Base-by-base conservation (phyloP, 2,113 vertebrate species). In the Forbesichthys agassizii region DNA sequence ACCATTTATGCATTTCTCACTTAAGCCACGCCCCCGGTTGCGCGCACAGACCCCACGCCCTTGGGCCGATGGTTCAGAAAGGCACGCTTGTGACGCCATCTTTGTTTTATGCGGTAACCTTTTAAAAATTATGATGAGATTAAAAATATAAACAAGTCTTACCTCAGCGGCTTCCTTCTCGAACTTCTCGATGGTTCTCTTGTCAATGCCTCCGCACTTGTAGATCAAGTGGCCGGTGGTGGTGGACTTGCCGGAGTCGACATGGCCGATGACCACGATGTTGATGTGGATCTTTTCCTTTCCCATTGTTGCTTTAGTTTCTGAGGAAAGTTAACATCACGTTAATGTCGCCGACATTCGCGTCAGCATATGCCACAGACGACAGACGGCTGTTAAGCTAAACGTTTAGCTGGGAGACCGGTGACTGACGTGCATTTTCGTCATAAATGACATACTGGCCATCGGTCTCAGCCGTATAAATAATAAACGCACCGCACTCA, bases 231-330 rank as follows among this genome's bases (percentile, higher is more conserved):
- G 93, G 0, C 93, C 93, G 84, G 93, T 94, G 58, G 93, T 89
- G 64, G 93, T 94, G 48, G 93, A 94, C 87, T 94, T 94, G 60
- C 93, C 93, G 73, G 93, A 94, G 90, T 94, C 93, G 89, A 94
- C 93, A 89, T 94, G 93, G 86, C 93, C 93, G 71, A 94, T 94
- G 81, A 94, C 93, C 91, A 94, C 93, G 91, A 94, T 94, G 90
- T 94, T 94, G 67, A 94, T 93, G 90, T 93, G 92, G 83, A 5
- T 78, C 86, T 93, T 94, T 89, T 93, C 93, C 89, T 93, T 94
- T 90, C 75, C 91, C 92, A 93, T 94, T 85, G 80, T 92, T 80
- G 61, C 60, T 81, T 81, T 60, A 75, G 79, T 91, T 92, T 90
- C 91, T 91, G 52, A 33, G 0, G 9, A 33, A 33, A 5, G 36